A percentile compares a stretch with the other conserved stretches of the same genome.
Evolutionary conservation across 2,113 vertebrate species (phyloP).

Genomic region (Hemicordylus capensis): DNA sequence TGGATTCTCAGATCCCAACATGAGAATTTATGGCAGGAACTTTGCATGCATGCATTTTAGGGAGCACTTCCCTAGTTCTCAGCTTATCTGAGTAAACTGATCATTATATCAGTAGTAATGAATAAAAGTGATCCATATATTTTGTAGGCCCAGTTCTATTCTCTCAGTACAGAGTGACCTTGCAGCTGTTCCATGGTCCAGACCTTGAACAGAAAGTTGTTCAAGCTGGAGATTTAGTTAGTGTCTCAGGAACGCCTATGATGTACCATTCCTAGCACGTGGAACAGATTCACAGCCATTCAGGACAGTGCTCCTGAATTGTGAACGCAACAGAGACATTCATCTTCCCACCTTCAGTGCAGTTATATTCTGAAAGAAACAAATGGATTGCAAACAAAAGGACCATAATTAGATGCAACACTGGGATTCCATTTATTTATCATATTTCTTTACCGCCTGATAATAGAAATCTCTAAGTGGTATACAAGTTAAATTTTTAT

Average conservation of each 20-base stretch:
- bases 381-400: too few species aligned
- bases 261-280: neutral
- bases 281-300: neutral
- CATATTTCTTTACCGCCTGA: too few species aligned
- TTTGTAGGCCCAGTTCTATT: fast-evolving
- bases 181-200: neutral
- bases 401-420: too few species aligned
- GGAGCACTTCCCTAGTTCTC: fast-evolving
- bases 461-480: too few species aligned
- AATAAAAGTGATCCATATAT: neutral
- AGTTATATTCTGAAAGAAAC: conserved; percentile 25
- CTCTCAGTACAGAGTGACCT: neutral
- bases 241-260: fast-evolving
- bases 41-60: fast-evolving
- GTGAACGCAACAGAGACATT: neutral
- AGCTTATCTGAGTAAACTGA: neutral
- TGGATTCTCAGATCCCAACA: neutral
- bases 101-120: neutral
- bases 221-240: neutral
- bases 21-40: fast-evolving
- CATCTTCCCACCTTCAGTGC: neutral
- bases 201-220: neutral
- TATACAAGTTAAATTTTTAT: too few species aligned
- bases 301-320: neutral
- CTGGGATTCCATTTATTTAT: too few species aligned